A percentile compares a stretch with the other conserved stretches of the same genome.
These are phyloP conservation scores for Linyphia triangularis DNA, from an alignment of 2,888 invertebrate genomes.

Conservation along the genomic window DNA sequence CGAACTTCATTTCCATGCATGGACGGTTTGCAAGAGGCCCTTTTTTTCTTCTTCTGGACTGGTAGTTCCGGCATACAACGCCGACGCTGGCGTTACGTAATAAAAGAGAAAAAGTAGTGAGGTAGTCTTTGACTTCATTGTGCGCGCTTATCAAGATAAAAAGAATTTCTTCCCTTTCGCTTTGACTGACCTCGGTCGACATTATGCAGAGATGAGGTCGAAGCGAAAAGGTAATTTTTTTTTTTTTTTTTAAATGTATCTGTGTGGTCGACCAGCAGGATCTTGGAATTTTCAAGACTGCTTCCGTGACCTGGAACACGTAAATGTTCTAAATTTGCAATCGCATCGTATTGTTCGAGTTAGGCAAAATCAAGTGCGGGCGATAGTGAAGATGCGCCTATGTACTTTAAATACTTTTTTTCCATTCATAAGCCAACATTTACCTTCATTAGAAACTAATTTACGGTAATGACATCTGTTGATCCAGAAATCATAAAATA, in stretches of 20 bases:
- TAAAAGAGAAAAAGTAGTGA: slow-evolving; percentile 10
- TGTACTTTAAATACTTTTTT: too few relatives aligned
- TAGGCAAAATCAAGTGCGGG: too few relatives aligned
- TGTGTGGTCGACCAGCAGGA: slow-evolving; percentile 7
- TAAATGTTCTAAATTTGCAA: slow-evolving; percentile 3
- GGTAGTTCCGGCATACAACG: slow-evolving; percentile 52
- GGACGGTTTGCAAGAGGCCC: slow-evolving; percentile 23
- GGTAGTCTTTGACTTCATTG: slow-evolving; percentile 35
- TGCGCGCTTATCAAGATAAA: not conserved
- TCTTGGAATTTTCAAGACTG: slow-evolving; percentile 20
- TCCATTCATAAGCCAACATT: too few relatives aligned
- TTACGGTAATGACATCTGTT: too few relatives aligned
- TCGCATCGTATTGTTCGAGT: not conserved
- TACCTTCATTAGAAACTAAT: too few relatives aligned
- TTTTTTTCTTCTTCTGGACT: slow-evolving; percentile 25
- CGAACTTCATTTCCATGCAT: slow-evolving; percentile 54
- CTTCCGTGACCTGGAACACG: slow-evolving; percentile 33
- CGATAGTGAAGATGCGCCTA: too few relatives aligned
- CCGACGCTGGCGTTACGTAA: slow-evolving; percentile 57
- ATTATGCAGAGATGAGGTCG: slow-evolving; percentile 13
- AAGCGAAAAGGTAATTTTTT: slow-evolving; percentile 4
- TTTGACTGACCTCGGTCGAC: slow-evolving; percentile 27
- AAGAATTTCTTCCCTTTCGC: slow-evolving; percentile 4
- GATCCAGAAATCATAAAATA: too few relatives aligned
- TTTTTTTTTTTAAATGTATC: not conserved